phyloP scores from a whole-genome alignment of 2,888 invertebrate species.

The Phoronis australis region DNA sequence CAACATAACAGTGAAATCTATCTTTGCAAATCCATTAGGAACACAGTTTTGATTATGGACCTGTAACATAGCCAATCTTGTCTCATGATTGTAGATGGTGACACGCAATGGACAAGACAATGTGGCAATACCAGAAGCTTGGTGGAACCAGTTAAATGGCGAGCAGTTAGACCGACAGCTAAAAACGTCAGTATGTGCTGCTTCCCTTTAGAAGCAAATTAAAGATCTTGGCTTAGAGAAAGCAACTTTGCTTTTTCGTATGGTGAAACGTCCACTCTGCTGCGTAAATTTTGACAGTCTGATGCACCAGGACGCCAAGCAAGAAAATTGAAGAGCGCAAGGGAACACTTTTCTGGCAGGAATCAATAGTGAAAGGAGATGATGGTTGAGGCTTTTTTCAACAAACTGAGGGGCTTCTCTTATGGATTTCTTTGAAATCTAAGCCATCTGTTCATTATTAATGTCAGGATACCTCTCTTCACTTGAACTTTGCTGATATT shows the following conservation, averaged over 20 bases:
- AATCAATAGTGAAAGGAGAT: no score
- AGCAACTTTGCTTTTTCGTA: not conserved
- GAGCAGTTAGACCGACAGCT: slow-evolving; percentile 1
- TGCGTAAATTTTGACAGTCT: not conserved
- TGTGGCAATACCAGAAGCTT: slow-evolving; percentile 1
- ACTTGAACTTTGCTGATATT: no score
- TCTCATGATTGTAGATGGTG: slow-evolving; percentile 1
- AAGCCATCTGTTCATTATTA: no score
- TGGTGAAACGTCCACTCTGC: not conserved
- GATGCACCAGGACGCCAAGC: not conserved
- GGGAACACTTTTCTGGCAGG: no score
- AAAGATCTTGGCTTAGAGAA: slow-evolving; percentile 4
- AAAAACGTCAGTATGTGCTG: slow-evolving; percentile 1
- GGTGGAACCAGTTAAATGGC: slow-evolving; percentile 3
- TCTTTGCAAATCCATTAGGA: not conserved
- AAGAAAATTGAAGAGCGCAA: not conserved
- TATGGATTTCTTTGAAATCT: no score
- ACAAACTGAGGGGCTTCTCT: no score
- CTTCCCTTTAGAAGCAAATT: not conserved
- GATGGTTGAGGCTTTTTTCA: no score
- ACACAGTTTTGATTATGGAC: not conserved
- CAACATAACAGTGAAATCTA: not conserved
- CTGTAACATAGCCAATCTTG: not conserved
- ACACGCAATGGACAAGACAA: slow-evolving; percentile 3
- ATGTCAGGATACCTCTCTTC: no score